These are phyloP conservation scores for Ochotona curzoniae DNA, from an alignment of 2,113 vertebrate species.

Conservation along the genomic window DNA sequence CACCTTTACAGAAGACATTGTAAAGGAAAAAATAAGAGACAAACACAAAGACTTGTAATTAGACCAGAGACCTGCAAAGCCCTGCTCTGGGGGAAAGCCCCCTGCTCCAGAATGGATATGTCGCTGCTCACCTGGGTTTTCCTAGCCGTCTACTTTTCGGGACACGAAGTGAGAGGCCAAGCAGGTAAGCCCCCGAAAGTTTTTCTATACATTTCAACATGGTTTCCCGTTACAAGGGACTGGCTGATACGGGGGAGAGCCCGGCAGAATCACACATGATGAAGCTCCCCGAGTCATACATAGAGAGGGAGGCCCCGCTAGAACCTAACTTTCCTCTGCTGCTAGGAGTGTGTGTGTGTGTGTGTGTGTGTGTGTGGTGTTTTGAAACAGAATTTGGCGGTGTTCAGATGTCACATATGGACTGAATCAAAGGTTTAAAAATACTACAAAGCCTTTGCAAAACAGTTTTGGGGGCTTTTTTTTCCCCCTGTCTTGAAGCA, in stretches of 20 bases:
- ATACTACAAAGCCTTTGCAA: constrained; percentile 84
- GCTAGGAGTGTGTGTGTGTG: constrained; percentile 34
- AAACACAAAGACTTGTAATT: constrained; percentile 73
- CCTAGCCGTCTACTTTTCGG: constrained; percentile 86
- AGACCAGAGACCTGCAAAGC: constrained; percentile 52
- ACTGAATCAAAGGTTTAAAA: constrained; percentile 85
- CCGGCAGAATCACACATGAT: constrained; percentile 1
- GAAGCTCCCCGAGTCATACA: constrained; percentile 56
- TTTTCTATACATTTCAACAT: constrained; percentile 47
- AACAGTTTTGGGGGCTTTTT: constrained; percentile 76
- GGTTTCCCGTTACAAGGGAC: constrained; percentile 57
- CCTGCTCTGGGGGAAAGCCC: constrained; percentile 60
- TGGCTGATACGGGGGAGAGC: not conserved
- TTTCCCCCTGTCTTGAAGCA: constrained; percentile 75
- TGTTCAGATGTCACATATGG: constrained; percentile 84
- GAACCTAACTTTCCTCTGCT: constrained; percentile 79
- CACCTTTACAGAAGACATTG: constrained; percentile 65
- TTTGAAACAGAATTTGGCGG: constrained; percentile 79
- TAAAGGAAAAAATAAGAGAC: constrained; percentile 46
- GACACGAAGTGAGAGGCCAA: constrained; percentile 86
- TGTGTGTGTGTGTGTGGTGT: constrained; percentile 55
- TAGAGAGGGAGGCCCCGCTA: constrained; percentile 57
- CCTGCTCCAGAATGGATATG: constrained; percentile 90
- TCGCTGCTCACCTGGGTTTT: constrained; percentile 90
- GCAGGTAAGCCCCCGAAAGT: constrained; percentile 90